phyloP scores from a whole-genome alignment of 1,140 invertebrate genomes.

The Piezodorus guildinii region DNA sequence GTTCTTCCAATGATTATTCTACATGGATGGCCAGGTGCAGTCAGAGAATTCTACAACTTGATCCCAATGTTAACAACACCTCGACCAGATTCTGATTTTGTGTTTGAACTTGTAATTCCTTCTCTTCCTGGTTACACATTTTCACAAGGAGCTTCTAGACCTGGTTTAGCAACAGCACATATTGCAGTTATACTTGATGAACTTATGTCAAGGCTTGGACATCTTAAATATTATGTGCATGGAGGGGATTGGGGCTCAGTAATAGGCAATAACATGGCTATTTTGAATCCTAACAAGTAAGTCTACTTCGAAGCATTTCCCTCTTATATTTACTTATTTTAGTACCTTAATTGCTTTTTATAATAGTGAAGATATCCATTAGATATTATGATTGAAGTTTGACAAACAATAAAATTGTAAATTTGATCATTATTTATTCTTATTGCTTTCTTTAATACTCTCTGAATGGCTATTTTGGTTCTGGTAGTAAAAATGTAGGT shows the following conservation, averaged over 20 bases:
- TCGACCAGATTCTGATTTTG: conserved; percentile 45
- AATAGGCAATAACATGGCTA: conserved; percentile 47
- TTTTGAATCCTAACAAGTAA: conserved; percentile 52
- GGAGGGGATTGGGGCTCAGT: conserved; percentile 74
- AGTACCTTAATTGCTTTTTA: conserved; percentile 2
- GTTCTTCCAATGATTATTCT: conserved; percentile 50
- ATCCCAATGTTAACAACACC: conserved; percentile 55
- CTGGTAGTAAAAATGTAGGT: too few species aligned
- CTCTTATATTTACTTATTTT: conserved; percentile 2
- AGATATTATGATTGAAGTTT: too few species aligned
- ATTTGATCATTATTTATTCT: too few species aligned
- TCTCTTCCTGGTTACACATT: conserved; percentile 78
- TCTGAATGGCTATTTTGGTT: too few species aligned
- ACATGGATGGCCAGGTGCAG: conserved; percentile 88
- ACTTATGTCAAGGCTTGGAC: conserved; percentile 68
- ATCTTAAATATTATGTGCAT: conserved; percentile 65
- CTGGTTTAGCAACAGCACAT: conserved; percentile 48
- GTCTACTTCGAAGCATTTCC: conserved; percentile 15
- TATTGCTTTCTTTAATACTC: too few species aligned
- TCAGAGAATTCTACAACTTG: conserved; percentile 75
- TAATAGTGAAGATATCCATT: too few species aligned
- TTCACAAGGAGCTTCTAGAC: conserved; percentile 51
- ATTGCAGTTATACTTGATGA: conserved; percentile 63
- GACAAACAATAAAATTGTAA: too few species aligned
- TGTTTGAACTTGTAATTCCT: conserved; percentile 67